phyloP scores from a whole-genome alignment of 2,113 vertebrate species.

The Labeo catla region DNA sequence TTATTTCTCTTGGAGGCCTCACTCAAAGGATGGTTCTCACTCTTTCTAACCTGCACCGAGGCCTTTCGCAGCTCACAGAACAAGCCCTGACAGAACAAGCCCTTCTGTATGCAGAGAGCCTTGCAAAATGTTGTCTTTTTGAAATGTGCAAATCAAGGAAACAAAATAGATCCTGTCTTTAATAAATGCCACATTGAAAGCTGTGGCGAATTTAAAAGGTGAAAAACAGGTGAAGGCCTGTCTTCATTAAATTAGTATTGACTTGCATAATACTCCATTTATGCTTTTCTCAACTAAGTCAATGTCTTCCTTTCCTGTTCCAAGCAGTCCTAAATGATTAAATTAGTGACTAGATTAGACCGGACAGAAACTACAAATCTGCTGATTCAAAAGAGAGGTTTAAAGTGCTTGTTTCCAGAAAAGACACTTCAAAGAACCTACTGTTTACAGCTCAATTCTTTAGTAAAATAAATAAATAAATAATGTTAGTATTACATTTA shows the following conservation, averaged over 20 bases:
- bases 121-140: constrained; percentile 56
- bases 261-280: constrained; percentile 73
- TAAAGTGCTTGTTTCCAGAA: constrained; percentile 64
- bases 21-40: constrained; percentile 69
- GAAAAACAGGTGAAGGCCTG: constrained; percentile 76
- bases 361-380: constrained; percentile 71
- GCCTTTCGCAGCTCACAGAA: constrained; percentile 27
- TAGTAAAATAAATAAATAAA: background rate
- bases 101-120: constrained; percentile 63
- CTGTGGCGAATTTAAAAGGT: constrained; percentile 71
- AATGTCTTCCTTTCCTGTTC: constrained; percentile 68
- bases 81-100: constrained; percentile 37
- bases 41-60: constrained; percentile 58
- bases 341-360: constrained; percentile 75
- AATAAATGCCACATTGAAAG: constrained; percentile 63
- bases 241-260: constrained; percentile 76
- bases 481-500: too few species aligned
- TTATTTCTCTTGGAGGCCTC: constrained; percentile 70
- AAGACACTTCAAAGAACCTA: constrained; percentile 65
- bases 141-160: constrained; percentile 64
- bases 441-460: background rate
- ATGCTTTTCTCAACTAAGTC: constrained; percentile 72
- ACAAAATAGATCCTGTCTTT: constrained; percentile 64
- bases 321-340: constrained; percentile 72
- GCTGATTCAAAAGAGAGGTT: constrained; percentile 76